A percentile compares a stretch with the other conserved stretches of the same genome.
Conservation (phyloP, 2,888 invertebrate genomes). For the Alloscopus bannaensis region DNA sequence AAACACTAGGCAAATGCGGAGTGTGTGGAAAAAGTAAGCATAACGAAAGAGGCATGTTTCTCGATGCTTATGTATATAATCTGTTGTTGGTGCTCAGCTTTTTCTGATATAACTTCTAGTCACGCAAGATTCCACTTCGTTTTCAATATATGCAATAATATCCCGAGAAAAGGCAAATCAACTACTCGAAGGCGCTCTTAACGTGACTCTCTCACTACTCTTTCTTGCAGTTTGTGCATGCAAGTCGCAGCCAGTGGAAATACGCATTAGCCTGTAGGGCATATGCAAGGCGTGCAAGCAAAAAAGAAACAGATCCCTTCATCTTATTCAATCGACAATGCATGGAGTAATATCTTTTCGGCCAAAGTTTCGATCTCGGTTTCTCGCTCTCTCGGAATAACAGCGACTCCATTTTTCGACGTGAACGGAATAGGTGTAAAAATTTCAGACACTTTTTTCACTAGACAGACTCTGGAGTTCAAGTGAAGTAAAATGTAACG, state of each 20-base stretch:
- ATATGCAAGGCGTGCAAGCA: slow-evolving; percentile 37
- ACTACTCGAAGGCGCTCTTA: slow-evolving; percentile 17
- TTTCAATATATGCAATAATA: slow-evolving; percentile 68
- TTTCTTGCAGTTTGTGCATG: slow-evolving; percentile 38
- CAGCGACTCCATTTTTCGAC: no score
- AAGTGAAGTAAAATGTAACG: slow-evolving; percentile 24
- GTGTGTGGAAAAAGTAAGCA: slow-evolving; percentile 2
- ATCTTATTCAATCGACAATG: not conserved
- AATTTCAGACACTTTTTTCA: slow-evolving; percentile 14
- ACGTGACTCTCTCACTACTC: not conserved
- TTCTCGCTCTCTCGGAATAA: slow-evolving; percentile 9
- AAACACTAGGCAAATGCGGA: slow-evolving; percentile 20
- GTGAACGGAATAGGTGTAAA: not conserved
- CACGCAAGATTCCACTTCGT: slow-evolving; percentile 70
- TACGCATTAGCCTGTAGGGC: slow-evolving; percentile 24
- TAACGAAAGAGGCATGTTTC: slow-evolving; percentile 28
- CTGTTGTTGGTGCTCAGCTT: slow-evolving; percentile 39
- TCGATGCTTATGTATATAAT: slow-evolving; percentile 25
- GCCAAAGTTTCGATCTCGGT: not conserved
- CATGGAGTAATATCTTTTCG: slow-evolving; percentile 1
- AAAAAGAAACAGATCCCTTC: slow-evolving; percentile 22
- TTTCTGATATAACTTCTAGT: slow-evolving; percentile 67
- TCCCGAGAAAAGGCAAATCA: slow-evolving; percentile 34
- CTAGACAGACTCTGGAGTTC: slow-evolving; percentile 16
- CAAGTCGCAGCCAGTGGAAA: not conserved